Conservation (phyloP, 2,113 vertebrate species). For the Cavia porcellus region DNA sequence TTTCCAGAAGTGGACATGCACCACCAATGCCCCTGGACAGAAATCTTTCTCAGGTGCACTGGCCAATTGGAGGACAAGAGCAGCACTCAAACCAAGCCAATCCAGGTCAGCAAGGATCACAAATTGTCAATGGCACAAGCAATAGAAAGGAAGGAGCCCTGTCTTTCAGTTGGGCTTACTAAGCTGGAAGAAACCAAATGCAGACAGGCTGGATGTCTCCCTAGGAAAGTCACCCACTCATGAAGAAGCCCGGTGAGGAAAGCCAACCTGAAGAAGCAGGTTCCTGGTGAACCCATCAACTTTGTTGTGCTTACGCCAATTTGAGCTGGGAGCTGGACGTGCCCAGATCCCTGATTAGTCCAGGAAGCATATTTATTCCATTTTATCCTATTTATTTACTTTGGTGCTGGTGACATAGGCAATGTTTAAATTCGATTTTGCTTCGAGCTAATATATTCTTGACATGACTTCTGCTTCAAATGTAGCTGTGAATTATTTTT, state of each 20-base stretch:
- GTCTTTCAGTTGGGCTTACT: neutral
- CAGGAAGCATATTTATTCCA: neutral
- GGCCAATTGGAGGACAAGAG: neutral
- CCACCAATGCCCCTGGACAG: neutral
- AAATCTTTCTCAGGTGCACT: neutral
- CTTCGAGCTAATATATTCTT: neutral
- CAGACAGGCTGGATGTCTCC: neutral
- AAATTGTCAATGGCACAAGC: neutral
- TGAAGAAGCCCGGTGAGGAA: neutral
- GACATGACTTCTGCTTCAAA: neutral
- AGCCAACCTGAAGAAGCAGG: neutral
- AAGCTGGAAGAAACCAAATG: neutral
- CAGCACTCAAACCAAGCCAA: neutral
- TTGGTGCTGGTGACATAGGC: neutral
- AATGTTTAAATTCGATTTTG: conserved; percentile 15
- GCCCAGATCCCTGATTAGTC: neutral
- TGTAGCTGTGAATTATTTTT: conserved; percentile 44
- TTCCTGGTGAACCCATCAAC: neutral
- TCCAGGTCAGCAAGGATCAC: neutral
- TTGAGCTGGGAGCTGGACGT: neutral
- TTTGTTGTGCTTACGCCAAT: neutral
- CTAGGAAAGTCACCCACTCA: neutral
- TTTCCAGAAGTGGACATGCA: neutral
- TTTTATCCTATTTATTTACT: neutral
- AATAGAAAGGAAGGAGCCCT: neutral